A percentile compares a stretch with the other conserved stretches of the same genome.
These are phyloP conservation scores for Chamaetylas fuelleborni DNA, from an alignment of 2,113 vertebrate species.

Conservation along the genomic window DNA sequence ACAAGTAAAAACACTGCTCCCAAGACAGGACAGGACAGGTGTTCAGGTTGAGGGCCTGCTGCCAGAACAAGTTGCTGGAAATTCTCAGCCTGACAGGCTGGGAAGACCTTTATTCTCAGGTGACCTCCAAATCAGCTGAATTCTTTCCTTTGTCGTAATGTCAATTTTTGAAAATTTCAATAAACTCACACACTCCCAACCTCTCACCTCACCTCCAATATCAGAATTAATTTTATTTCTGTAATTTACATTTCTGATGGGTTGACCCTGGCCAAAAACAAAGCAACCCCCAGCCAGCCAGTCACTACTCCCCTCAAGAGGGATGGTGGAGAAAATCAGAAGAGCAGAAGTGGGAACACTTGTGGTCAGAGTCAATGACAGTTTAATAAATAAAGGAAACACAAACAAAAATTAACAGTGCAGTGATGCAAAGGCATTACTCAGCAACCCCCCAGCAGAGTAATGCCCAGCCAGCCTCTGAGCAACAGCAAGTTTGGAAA, in stretches of 20 bases:
- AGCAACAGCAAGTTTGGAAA: not conserved
- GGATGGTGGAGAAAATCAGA: not conserved
- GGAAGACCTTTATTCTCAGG: not conserved
- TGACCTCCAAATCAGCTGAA: not conserved
- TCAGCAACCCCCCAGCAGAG: not conserved
- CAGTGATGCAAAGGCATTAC: not conserved
- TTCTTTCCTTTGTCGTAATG: not conserved
- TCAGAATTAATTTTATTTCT: not conserved
- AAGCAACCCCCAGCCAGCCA: not conserved
- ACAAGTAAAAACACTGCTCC: not conserved
- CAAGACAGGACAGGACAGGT: not conserved
- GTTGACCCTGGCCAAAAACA: not conserved
- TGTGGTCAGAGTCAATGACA: not conserved
- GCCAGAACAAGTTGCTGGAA: not conserved
- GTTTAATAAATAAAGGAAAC: not conserved
- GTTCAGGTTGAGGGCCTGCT: not conserved
- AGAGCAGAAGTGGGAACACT: not conserved
- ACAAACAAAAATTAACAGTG: not conserved
- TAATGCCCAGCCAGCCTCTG: not conserved
- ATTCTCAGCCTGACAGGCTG: not conserved
- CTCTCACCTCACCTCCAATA: not conserved
- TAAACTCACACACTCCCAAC: not conserved
- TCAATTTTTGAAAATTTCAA: not conserved
- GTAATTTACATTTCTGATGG: not conserved
- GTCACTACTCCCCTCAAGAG: not conserved